Evolutionary conservation across 2,797 vertebrate species (phyloP).

Genomic region (Hapalemur alaotrensis): DNA sequence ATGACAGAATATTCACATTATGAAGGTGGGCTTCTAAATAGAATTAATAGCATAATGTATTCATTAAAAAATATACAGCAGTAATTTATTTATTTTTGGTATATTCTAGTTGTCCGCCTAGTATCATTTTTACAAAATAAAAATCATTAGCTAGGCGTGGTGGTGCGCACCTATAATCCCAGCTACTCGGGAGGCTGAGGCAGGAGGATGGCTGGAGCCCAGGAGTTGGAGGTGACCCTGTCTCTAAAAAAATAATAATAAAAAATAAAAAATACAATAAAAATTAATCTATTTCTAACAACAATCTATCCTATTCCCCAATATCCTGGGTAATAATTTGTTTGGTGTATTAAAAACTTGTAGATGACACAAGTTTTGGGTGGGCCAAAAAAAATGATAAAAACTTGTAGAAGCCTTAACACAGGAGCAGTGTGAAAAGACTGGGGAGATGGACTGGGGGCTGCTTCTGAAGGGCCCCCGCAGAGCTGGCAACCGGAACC

Average conservation of each 20-base stretch:
- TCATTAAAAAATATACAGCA: fast-evolving
- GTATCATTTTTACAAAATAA: neutral
- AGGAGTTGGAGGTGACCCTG: no score
- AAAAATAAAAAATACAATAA: neutral
- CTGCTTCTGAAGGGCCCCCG: neutral
- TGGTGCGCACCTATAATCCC: no score
- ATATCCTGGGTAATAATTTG: neutral
- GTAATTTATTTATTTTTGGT: neutral
- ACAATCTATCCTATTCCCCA: neutral
- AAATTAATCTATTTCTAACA: neutral
- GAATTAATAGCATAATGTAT: fast-evolving
- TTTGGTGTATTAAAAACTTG: neutral
- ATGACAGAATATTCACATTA: neutral
- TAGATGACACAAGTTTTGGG: no score
- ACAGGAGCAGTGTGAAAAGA: fast-evolving
- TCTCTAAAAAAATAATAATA: neutral
- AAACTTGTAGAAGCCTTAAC: neutral
- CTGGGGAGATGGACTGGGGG: fast-evolving
- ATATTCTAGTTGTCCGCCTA: neutral
- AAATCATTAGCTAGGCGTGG: neutral
- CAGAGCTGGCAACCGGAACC: neutral
- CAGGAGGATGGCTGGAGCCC: no score
- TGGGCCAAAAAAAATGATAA: no score
- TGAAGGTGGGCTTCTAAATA: neutral
- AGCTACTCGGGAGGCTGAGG: no score